phyloP scores from a whole-genome alignment of 2,797 vertebrate genomes.

The Sarcophilus harrisii region DNA sequence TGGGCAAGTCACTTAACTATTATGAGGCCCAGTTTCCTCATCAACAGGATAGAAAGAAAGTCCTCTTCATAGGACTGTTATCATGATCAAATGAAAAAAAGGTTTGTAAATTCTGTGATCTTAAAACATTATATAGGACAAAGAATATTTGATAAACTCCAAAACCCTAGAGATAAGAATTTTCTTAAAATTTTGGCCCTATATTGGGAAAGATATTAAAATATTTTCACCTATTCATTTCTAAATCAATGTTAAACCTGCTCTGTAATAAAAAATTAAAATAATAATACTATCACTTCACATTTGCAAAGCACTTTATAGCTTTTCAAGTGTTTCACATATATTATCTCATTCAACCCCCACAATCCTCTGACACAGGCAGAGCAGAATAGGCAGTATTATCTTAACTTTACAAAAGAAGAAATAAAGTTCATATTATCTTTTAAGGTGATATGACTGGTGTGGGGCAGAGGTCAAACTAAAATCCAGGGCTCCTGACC shows the following conservation, averaged over 20 bases:
- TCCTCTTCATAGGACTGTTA: neutral
- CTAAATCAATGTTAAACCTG: neutral
- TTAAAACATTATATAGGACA: neutral
- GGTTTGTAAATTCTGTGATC: neutral
- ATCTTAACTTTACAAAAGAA: neutral
- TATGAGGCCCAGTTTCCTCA: neutral
- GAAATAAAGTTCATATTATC: neutral
- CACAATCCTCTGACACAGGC: neutral
- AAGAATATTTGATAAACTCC: neutral
- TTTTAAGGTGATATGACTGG: neutral
- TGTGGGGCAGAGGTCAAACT: neutral
- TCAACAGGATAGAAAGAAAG: neutral
- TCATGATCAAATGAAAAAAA: neutral
- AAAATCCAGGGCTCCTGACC: neutral
- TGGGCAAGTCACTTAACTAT: neutral
- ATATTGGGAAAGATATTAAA: neutral
- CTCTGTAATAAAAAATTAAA: conserved; percentile 12
- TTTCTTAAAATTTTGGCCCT: neutral
- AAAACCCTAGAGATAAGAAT: neutral
- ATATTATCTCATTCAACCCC: neutral
- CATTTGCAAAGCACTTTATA: neutral
- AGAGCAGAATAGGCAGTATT: neutral
- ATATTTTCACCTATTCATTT: conserved; percentile 10
- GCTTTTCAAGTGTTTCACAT: neutral
- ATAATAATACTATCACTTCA: neutral